Percentiles rank a stretch among this genome's conserved stretches.
These are phyloP conservation scores for Falco biarmicus DNA, from an alignment of 2,797 vertebrate genomes.

Conservation along the genomic window DNA sequence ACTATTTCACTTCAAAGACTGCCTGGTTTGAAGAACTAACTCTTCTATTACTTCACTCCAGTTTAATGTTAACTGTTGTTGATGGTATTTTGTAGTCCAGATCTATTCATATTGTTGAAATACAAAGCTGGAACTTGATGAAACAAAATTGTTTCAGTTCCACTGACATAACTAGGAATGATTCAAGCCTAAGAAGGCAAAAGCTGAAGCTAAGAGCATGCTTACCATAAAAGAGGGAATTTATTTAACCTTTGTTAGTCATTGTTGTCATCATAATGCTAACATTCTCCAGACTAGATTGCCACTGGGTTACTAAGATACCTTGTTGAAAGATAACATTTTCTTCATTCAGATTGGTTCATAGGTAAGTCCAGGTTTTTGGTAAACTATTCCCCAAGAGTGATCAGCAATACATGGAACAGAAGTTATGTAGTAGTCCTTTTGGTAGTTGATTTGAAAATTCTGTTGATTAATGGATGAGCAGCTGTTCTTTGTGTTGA, in stretches of 20 bases:
- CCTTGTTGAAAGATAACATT: slow-evolving; percentile 58
- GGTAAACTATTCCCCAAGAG: slow-evolving; percentile 54
- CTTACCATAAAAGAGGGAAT: slow-evolving; percentile 64
- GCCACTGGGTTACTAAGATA: slow-evolving; percentile 55
- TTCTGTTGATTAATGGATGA: slow-evolving; percentile 62
- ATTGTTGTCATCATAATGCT: slow-evolving; percentile 67
- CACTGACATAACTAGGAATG: slow-evolving; percentile 60
- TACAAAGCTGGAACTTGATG: slow-evolving; percentile 60
- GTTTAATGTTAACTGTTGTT: slow-evolving; percentile 68
- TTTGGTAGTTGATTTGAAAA: slow-evolving; percentile 62
- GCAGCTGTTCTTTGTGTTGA: slow-evolving; percentile 76
- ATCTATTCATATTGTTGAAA: slow-evolving; percentile 63
- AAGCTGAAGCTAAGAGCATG: slow-evolving; percentile 68
- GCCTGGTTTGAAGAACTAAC: slow-evolving; percentile 69
- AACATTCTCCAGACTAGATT: slow-evolving; percentile 76
- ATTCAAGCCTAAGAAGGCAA: slow-evolving; percentile 44
- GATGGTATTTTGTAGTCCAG: slow-evolving; percentile 70
- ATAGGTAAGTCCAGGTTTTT: slow-evolving; percentile 61
- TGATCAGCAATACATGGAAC: slow-evolving; percentile 59
- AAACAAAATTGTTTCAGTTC: slow-evolving; percentile 62
- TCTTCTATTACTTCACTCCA: slow-evolving; percentile 73
- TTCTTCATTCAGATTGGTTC: slow-evolving; percentile 53
- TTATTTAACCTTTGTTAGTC: slow-evolving; percentile 70
- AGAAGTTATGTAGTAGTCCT: slow-evolving; percentile 48
- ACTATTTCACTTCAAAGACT: slow-evolving; percentile 73